Evolutionary conservation across 2,113 vertebrate genomes (phyloP), one percentile per base, ranked within the genome.

Genomic region (Tragelaphus imberbis): DNA sequence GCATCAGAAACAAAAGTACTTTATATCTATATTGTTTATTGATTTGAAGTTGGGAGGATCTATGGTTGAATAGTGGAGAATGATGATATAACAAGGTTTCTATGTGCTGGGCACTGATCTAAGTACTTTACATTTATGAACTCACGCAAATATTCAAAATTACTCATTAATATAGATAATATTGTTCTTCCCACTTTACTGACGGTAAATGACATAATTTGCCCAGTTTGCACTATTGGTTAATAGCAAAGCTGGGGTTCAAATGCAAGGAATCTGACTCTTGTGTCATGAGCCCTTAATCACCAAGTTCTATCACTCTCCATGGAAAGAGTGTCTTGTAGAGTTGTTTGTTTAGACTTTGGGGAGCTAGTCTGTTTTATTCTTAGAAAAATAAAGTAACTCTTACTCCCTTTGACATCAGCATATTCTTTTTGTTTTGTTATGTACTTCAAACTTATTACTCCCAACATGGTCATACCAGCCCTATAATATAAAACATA

Each of bases 381-480:
- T 98, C 87, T 97, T 97, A 95, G 71, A 97, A 94, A 98, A 97
- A 97, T 94, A 75, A 95, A 14, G 92, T 86, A 97, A 85, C 53
- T 91, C 19, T 92, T 75, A 81, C 40, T 95, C 59, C 40, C 96
- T 97, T 97, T 96, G 96, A 98, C 94, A 95, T 95, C 88, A 97
- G 79, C 63, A 61, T 82, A 96, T 90, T 53, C 33, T 84, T 98
- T 98, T 98, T 98, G 98, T 97, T 98, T 97, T 98, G 97, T 98
- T 98, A 98, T 95, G 82, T 87, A 96, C 97, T 98, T 98, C 98
- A 98, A 96, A 98, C 97, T 97, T 94, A 98, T 98, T 97, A 94
- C 61, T 97, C 55, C 97, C 65, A 93, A 96, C 97, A 98, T 97
- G 98, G 97, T 98, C 96, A 97, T 97, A 98, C 80, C 89, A 97